Evolutionary conservation across 2,888 invertebrate species (phyloP).

Genomic region (Cephus rjabovi): DNA sequence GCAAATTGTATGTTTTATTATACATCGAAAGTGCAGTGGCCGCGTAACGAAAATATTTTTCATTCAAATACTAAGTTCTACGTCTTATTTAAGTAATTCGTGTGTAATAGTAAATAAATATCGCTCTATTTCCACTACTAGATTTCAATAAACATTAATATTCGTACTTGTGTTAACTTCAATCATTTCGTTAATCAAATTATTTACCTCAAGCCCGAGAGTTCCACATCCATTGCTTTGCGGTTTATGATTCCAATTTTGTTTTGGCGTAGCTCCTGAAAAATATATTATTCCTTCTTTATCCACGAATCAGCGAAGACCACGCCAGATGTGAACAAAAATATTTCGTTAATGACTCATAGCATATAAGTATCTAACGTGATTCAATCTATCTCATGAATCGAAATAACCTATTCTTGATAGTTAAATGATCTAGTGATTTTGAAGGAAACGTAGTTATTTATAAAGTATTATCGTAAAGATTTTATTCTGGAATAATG

Average conservation of each 20-base stretch:
- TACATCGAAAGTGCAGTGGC: neutral
- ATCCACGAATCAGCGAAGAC: neutral
- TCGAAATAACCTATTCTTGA: neutral
- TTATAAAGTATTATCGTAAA: neutral
- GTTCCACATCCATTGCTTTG: conserved; percentile 89
- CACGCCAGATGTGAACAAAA: neutral
- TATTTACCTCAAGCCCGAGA: conserved; percentile 77
- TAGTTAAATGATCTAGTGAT: neutral
- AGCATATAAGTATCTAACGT: neutral
- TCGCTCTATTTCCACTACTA: neutral
- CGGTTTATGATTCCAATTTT: conserved; percentile 80
- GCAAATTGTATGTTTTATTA: neutral
- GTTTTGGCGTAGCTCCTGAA: conserved; percentile 75
- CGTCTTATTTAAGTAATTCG: neutral
- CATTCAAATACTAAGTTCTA: neutral
- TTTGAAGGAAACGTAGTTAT: neutral
- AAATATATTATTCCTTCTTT: conserved; percentile 28
- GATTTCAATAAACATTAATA: neutral
- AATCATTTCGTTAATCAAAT: conserved; percentile 50
- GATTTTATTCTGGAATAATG: neutral
- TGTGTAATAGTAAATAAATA: conserved; percentile 1
- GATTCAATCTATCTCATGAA: neutral
- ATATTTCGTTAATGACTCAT: neutral
- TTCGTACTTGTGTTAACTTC: conserved; percentile 32
- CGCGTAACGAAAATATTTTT: neutral